Evolutionary conservation across 1,140 invertebrate genomes (phyloP).

Genomic region (Himalopsyche phryganea): DNA sequence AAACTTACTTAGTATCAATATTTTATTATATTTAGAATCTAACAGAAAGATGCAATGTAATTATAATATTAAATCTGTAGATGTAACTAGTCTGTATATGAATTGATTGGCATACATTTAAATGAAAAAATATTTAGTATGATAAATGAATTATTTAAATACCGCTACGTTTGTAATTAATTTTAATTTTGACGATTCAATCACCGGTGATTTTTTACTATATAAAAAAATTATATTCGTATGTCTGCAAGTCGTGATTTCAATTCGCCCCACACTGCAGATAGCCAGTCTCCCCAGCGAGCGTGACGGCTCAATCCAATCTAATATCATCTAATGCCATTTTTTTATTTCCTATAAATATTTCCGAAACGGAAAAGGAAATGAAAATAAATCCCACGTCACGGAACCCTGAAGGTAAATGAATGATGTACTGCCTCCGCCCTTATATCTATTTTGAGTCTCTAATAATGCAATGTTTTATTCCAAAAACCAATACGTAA

Average conservation of each 20-base stretch:
- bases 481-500: no score
- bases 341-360: slow-evolving; percentile 33
- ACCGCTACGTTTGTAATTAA: no score
- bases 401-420: slow-evolving; percentile 17
- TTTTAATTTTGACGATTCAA: no score
- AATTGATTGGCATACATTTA: no score
- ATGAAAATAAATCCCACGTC: slow-evolving; percentile 29
- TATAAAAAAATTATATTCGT: background rate
- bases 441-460: slow-evolving; percentile 2
- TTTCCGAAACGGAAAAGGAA: slow-evolving; percentile 27
- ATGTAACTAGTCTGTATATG: no score
- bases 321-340: slow-evolving; percentile 32
- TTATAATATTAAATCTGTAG: no score
- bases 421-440: slow-evolving; percentile 18
- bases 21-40: no score
- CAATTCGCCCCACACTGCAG: background rate
- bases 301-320: slow-evolving; percentile 34
- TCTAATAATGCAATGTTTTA: no score
- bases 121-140: no score
- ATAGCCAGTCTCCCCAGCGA: slow-evolving; percentile 2
- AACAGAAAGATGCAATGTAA: no score
- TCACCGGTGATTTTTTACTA: background rate
- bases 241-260: background rate
- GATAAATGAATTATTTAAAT: no score
- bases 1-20: no score